Base-by-base conservation (phyloP, 2,888 invertebrate species). In the Ethmia dodecea region DNA sequence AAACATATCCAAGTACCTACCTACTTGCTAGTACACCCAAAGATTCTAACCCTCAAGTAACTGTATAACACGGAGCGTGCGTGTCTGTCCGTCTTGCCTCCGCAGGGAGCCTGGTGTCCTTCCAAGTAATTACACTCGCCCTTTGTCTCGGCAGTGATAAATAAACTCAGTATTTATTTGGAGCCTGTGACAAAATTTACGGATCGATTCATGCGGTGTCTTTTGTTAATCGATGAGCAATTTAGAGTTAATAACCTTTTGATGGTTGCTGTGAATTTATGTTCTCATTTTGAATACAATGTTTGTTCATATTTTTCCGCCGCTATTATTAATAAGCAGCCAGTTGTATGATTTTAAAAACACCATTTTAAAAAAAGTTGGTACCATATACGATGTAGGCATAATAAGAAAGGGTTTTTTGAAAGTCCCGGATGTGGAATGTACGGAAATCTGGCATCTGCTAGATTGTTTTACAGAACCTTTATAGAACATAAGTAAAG, bases 91-190 rank as follows among this genome's bases (percentile, higher is more conserved):
- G 9, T n/a, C n/a, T 15, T 2, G 8, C 18, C 53, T 36, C 65
- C 51, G 40, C 55, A 40, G 60, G 62, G 53, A 43, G 43, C 58
- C 48, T 44, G 38, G 45, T 55, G 59, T 63, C 64, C 61, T 63
- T 67, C 63, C 67, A 55, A 52, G 66, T 77, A 79, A 79, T 79
- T 77, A 78, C 76, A 55, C 40, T 42, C 33, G 49, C 54, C 58
- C 62, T 64, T 60, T 61, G 66, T 66, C 62, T 64, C 52, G 51
- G 52, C 48, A 42, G 42, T 52, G 47, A 72, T 74, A 70, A 71
- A 75, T 69, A 67, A 44, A 40, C 47, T 38, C 40, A 33, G 37
- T 44, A 45, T 45, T 44, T 43, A 43, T 42, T 38, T 59, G 47
- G 46, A 44, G 42, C 40, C 44, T 35, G 55, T 54, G 64, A 68